phyloP scores from a whole-genome alignment of 2,888 invertebrate species.

The Metacarcinus magister region DNA sequence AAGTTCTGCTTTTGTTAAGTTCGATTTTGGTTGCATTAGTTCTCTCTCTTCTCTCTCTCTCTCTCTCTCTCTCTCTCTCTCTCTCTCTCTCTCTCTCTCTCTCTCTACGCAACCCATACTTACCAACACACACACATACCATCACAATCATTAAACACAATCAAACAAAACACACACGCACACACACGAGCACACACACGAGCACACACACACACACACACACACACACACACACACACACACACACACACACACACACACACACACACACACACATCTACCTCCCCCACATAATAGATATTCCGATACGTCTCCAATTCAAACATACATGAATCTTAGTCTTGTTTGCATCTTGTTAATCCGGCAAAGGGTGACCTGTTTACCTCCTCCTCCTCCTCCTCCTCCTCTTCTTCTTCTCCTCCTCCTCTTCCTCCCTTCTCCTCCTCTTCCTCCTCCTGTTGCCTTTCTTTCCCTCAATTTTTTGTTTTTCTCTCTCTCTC shows the following conservation, averaged over 20 bases:
- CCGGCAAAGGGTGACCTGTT: background rate
- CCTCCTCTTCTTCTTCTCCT: background rate
- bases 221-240: conserved; percentile 51
- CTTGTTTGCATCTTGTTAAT: background rate
- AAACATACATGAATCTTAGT: background rate
- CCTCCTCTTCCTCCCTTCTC: background rate
- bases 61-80: conserved; percentile 58
- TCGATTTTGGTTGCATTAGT: background rate
- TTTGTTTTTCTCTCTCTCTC: background rate
- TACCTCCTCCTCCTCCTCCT: background rate
- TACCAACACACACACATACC: background rate
- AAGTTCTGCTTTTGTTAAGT: too few species aligned
- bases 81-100: conserved; percentile 49
- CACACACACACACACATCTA: conserved; percentile 56
- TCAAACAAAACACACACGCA: too few species aligned
- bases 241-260: conserved; percentile 59
- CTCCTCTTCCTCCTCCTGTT: background rate
- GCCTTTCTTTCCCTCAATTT: background rate
- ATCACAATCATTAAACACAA: background rate
- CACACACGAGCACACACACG: too few species aligned
- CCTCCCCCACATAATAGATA: background rate
- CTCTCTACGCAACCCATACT: background rate
- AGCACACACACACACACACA: conserved; percentile 47
- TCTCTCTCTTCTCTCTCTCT: conserved; percentile 52
- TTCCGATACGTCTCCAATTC: background rate